A percentile compares a stretch with the other conserved stretches of the same genome.
These are phyloP conservation scores for Channa argus DNA, from an alignment of 2,113 vertebrate species.

Conservation along the genomic window DNA sequence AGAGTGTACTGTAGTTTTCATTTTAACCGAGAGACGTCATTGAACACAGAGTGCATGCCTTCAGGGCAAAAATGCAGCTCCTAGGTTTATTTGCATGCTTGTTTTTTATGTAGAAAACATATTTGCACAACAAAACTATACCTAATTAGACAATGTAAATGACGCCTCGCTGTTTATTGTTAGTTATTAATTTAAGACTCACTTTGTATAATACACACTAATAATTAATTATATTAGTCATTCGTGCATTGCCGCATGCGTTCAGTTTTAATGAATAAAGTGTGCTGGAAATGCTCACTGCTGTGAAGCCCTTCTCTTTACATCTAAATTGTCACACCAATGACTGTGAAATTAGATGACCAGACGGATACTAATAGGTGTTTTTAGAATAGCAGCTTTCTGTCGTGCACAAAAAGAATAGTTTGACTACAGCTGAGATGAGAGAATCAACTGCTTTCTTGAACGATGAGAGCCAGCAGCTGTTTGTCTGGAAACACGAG, in stretches of 20 bases:
- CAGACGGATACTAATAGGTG: conserved; percentile 12
- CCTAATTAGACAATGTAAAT: conserved; percentile 46
- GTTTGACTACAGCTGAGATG: not conserved
- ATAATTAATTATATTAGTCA: not conserved
- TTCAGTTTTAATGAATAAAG: conserved; percentile 15
- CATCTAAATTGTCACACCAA: not conserved
- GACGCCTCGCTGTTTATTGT: conserved; percentile 26
- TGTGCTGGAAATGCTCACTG: not conserved
- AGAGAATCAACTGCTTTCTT: conserved; percentile 7
- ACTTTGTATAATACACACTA: conserved; percentile 17
- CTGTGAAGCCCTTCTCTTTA: not conserved
- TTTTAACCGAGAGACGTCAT: conserved; percentile 66
- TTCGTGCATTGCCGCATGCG: not conserved
- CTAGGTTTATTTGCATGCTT: conserved; percentile 63
- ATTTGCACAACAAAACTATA: conserved; percentile 29
- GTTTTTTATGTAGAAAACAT: conserved; percentile 47
- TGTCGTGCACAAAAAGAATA: conserved; percentile 25
- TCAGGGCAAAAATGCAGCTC: conserved; percentile 43
- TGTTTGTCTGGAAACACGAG: not conserved
- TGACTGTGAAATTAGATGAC: conserved; percentile 16
- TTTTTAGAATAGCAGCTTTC: conserved; percentile 28
- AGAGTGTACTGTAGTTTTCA: conserved; percentile 58
- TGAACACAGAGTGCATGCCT: conserved; percentile 61
- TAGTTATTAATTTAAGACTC: conserved; percentile 31
- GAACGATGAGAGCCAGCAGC: conserved; percentile 15